Percentiles rank a stretch among this genome's conserved stretches.
Conservation (phyloP, 2,113 vertebrate genomes). For the Tragelaphus strepsiceros region DNA sequence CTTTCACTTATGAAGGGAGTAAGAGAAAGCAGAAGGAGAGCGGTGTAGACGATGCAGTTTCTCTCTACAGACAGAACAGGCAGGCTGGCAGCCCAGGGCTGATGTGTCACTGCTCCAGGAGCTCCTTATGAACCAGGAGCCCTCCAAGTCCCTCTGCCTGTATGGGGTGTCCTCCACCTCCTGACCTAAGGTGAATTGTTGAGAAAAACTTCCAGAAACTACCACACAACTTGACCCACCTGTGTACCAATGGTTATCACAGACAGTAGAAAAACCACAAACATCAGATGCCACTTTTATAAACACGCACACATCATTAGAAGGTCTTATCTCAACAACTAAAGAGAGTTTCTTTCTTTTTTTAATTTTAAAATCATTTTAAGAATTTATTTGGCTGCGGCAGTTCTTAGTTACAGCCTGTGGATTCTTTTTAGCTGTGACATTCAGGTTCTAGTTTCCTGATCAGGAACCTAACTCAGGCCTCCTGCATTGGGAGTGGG, state of each 20-base stretch:
- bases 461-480: background rate
- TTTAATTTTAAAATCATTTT: background rate
- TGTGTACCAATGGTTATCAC: background rate
- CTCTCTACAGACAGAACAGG: background rate
- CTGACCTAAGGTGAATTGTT: background rate
- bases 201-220: background rate
- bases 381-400: background rate
- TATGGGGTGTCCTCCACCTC: rapidly evolving
- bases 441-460: background rate
- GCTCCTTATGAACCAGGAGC: background rate
- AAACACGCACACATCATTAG: background rate
- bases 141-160: background rate
- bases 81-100: background rate
- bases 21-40: background rate
- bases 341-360: background rate
- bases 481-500: background rate
- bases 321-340: background rate
- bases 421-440: background rate
- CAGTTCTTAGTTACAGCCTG: background rate
- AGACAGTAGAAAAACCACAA: background rate
- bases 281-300: background rate
- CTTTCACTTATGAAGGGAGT: background rate
- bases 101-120: background rate
- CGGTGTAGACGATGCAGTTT: rapidly evolving
- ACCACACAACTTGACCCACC: background rate